A percentile compares a stretch with the other conserved stretches of the same genome.
phyloP scores from a whole-genome alignment of 2,113 vertebrate genomes.

The Cromileptes altivelis region DNA sequence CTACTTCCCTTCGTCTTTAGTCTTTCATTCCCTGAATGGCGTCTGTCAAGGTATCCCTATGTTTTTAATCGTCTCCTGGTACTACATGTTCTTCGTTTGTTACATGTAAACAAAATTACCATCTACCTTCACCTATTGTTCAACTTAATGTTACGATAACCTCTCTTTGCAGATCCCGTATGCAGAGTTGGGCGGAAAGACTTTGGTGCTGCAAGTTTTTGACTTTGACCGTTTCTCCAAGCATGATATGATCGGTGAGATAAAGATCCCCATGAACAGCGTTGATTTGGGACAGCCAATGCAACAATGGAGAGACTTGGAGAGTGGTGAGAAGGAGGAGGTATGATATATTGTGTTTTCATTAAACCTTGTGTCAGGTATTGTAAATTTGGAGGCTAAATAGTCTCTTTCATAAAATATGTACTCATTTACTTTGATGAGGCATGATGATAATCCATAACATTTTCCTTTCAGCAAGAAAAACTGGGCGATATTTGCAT shows the following conservation, averaged over 20 bases:
- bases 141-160: not conserved
- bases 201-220: constrained; percentile 90
- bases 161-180: constrained; percentile 87
- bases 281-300: constrained; percentile 90
- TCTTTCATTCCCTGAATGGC: constrained; percentile 34
- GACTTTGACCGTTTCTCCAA: constrained; percentile 95
- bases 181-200: constrained; percentile 91
- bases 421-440: not conserved
- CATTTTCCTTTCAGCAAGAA: constrained; percentile 81
- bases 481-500: constrained; percentile 92
- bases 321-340: constrained; percentile 90
- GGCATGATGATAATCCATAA: not conserved
- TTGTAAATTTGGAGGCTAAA: too few relatives aligned
- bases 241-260: constrained; percentile 92
- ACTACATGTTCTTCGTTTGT: constrained; percentile 1
- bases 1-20: constrained; percentile 28
- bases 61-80: constrained; percentile 11
- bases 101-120: not conserved
- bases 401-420: not conserved
- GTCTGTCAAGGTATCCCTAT: constrained; percentile 45
- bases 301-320: constrained; percentile 90
- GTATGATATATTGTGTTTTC: constrained; percentile 65
- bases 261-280: constrained; percentile 91
- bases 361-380: too few relatives aligned
- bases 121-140: not conserved